Percentiles rank a stretch among this genome's conserved stretches.
Evolutionary conservation across 2,888 invertebrate genomes (phyloP).

Genomic region (Hyposoter didymator): DNA sequence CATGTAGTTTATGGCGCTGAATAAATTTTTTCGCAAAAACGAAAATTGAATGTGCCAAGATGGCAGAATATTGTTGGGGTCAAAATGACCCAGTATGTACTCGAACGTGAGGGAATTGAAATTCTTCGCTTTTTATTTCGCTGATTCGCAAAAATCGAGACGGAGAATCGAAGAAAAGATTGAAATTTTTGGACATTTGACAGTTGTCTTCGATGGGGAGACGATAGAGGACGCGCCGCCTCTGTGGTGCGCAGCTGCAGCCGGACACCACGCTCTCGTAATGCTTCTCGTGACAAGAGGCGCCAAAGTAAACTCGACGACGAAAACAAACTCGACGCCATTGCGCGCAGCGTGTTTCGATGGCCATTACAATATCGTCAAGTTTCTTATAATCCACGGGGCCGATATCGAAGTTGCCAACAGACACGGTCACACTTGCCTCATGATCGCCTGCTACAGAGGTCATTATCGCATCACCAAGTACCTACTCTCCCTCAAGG

Average conservation of each 20-base stretch:
- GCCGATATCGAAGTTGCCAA: constrained; percentile 99
- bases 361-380: constrained; percentile 97
- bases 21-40: no score
- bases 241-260: constrained; percentile 98
- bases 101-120: no score
- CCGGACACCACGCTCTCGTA: constrained; percentile 95
- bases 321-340: constrained; percentile 97
- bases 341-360: constrained; percentile 98
- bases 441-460: constrained; percentile 99
- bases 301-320: constrained; percentile 97
- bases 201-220: constrained; percentile 98
- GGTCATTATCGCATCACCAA: constrained; percentile 96
- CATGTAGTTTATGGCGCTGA: no score
- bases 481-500: constrained; percentile 93
- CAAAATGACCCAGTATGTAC: no score
- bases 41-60: no score
- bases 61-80: no score
- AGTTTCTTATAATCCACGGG: constrained; percentile 95
- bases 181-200: neutral
- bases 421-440: constrained; percentile 97
- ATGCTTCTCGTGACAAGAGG: constrained; percentile 93
- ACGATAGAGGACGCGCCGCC: constrained; percentile 98
- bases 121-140: no score
- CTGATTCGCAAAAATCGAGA: neutral
- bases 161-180: neutral